phyloP scores from a whole-genome alignment of 2,113 vertebrate genomes.

The Nyctereutes procyonoides region DNA sequence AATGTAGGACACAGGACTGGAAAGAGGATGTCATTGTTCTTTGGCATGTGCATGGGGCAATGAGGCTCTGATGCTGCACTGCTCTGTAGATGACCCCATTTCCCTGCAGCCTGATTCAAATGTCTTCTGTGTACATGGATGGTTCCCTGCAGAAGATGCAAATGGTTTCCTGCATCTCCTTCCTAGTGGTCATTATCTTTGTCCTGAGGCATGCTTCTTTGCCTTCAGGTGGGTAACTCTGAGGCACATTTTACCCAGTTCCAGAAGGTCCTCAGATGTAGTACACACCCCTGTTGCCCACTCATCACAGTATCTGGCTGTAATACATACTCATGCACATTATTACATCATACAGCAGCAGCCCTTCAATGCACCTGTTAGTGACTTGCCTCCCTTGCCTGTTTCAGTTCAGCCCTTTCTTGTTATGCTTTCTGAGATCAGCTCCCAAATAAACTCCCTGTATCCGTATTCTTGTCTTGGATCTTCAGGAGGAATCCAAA shows the following conservation, averaged over 20 bases:
- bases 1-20: background rate
- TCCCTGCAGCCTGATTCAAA: background rate
- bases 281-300: background rate
- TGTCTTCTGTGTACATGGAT: background rate
- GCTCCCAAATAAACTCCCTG: background rate
- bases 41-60: background rate
- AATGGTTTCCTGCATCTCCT: background rate
- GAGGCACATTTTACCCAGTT: background rate
- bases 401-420: background rate
- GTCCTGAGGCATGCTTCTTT: background rate
- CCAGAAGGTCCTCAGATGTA: background rate
- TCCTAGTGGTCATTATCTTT: background rate
- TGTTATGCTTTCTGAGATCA: background rate
- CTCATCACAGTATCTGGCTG: background rate
- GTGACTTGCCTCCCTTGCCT: background rate
- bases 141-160: background rate
- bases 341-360: background rate
- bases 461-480: background rate
- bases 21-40: background rate
- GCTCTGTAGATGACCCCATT: too few species aligned
- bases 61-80: background rate
- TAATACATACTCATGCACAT: background rate
- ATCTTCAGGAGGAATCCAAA: background rate
- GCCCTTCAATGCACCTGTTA: too few species aligned
- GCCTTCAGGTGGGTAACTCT: background rate